Conservation (phyloP, 2,888 invertebrate species). For the Sphinx pinastri region DNA sequence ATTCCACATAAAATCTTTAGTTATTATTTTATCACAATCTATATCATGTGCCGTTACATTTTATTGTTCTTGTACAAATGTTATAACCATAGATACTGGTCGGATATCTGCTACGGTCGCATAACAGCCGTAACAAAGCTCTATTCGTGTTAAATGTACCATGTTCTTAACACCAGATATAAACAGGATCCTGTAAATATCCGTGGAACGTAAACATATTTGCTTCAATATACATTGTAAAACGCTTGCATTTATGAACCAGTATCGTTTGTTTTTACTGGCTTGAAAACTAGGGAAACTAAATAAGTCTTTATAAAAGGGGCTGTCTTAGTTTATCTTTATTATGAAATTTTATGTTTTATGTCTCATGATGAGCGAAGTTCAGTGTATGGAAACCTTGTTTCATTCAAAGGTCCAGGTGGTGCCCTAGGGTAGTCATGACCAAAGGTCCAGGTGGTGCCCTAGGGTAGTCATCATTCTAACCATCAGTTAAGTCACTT, state of each 20-base stretch:
- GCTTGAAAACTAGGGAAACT: too few relatives aligned
- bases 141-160: constrained; percentile 10
- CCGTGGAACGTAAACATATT: background rate
- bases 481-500: background rate
- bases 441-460: too few relatives aligned
- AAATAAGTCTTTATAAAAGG: background rate
- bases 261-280: constrained; percentile 4
- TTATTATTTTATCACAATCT: too few relatives aligned
- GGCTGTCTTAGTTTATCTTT: background rate
- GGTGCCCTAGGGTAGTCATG: too few relatives aligned
- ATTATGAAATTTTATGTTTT: too few relatives aligned
- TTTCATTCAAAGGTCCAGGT: too few relatives aligned
- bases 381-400: too few relatives aligned
- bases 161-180: background rate
- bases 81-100: background rate
- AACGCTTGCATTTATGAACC: background rate
- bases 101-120: background rate
- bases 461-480: too few relatives aligned
- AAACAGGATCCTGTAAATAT: background rate
- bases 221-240: background rate
- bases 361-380: too few relatives aligned
- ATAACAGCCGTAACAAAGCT: background rate
- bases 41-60: too few relatives aligned
- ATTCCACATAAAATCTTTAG: too few relatives aligned
- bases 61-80: background rate